phyloP scores from a whole-genome alignment of 2,888 invertebrate species.

The Athripsodes cinereus region DNA sequence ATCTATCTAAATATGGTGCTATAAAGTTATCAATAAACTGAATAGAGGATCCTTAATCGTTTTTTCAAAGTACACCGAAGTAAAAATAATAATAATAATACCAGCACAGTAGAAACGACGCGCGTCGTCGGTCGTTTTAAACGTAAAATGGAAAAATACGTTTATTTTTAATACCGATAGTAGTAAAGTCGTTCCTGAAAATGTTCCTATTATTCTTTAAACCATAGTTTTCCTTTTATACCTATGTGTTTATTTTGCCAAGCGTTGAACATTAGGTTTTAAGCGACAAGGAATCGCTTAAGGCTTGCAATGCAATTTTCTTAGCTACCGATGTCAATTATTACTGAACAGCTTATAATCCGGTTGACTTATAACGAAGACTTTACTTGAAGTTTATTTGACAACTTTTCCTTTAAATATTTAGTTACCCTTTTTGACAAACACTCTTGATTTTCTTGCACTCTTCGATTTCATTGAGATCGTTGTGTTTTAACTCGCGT shows the following conservation, averaged over 20 bases:
- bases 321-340: no score
- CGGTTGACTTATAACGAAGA: no score
- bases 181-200: conserved; percentile 3
- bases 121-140: not conserved
- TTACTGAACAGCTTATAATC: no score
- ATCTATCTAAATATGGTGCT: no score
- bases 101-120: no score
- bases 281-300: conserved; percentile 11
- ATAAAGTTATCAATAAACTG: no score
- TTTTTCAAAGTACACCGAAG: no score
- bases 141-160: not conserved
- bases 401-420: not conserved
- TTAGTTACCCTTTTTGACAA: not conserved
- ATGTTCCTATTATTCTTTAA: conserved; percentile 1
- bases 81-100: no score
- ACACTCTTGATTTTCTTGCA: no score
- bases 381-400: no score
- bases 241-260: conserved; percentile 14
- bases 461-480: no score
- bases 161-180: conserved; percentile 7
- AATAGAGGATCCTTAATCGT: no score
- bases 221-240: not conserved
- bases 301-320: conserved; percentile 16
- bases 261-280: conserved; percentile 15
- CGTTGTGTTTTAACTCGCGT: not conserved